Evolutionary conservation across 1,140 invertebrate species (phyloP).

Genomic region (Heliconius congener): DNA sequence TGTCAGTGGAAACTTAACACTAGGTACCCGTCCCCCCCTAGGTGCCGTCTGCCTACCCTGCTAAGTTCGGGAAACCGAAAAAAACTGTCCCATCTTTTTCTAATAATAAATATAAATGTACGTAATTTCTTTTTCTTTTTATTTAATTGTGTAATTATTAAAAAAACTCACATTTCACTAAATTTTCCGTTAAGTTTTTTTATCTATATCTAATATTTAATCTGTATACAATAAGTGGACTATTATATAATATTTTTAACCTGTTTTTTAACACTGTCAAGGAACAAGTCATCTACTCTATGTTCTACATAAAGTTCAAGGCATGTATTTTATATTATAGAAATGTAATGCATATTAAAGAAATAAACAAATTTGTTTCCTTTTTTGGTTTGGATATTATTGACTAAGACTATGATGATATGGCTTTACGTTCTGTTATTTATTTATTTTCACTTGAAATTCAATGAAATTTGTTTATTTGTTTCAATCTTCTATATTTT

Average conservation of each 20-base stretch:
- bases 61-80: too few species aligned
- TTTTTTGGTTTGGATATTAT: not conserved
- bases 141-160: too few species aligned
- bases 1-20: too few species aligned
- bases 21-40: too few species aligned
- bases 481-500: not conserved
- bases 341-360: not conserved
- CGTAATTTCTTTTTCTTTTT: too few species aligned
- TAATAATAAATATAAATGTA: too few species aligned
- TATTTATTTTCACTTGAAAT: not conserved
- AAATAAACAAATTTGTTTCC: not conserved
- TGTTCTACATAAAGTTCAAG: conserved; percentile 68
- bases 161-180: too few species aligned
- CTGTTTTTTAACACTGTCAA: conserved; percentile 41
- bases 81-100: too few species aligned
- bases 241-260: not conserved
- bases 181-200: not conserved
- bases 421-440: not conserved
- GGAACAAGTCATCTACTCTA: conserved; percentile 72
- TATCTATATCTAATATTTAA: too few species aligned
- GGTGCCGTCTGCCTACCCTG: too few species aligned
- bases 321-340: conserved; percentile 49
- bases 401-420: not conserved
- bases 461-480: not conserved
- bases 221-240: too few species aligned